Conservation (phyloP, 2,888 invertebrate species). For the Galerucella nymphaeae region DNA sequence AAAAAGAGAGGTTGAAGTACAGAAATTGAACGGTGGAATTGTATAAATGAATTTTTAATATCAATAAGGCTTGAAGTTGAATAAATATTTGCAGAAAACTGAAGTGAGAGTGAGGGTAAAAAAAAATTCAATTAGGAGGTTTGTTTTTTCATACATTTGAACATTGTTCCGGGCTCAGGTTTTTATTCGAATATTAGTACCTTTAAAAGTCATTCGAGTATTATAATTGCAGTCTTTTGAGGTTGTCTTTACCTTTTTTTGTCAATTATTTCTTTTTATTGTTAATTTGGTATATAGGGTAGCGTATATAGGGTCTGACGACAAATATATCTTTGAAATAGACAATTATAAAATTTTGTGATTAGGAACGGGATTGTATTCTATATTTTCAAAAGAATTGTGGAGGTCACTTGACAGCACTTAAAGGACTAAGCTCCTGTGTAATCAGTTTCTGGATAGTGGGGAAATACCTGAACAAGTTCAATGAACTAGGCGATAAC, state of each 20-base stretch:
- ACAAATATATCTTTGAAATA: too few relatives aligned
- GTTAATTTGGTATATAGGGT: too few relatives aligned
- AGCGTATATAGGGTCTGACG: too few relatives aligned
- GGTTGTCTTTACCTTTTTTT: background rate
- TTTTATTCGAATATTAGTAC: conserved; percentile 21
- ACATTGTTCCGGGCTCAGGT: conserved; percentile 22
- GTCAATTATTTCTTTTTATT: background rate
- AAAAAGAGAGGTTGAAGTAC: conserved; percentile 29
- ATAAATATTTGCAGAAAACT: conserved; percentile 43
- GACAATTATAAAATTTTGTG: too few relatives aligned
- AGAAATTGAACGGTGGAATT: conserved; percentile 42
- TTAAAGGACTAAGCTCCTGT: too few relatives aligned
- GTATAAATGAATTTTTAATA: conserved; percentile 48
- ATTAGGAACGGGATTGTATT: too few relatives aligned
- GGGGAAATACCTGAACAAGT: too few relatives aligned
- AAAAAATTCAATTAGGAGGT: conserved; percentile 41
- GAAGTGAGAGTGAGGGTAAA: conserved; percentile 36
- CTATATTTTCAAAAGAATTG: too few relatives aligned
- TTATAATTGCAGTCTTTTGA: conserved; percentile 9
- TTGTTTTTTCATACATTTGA: conserved; percentile 36
- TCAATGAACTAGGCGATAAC: too few relatives aligned
- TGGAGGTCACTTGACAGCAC: too few relatives aligned
- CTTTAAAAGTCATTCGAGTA: conserved; percentile 11
- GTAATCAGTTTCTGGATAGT: too few relatives aligned
- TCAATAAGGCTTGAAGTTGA: conserved; percentile 45